Conservation (phyloP, 2,888 invertebrate genomes). For the Macroteleia sp. region DNA sequence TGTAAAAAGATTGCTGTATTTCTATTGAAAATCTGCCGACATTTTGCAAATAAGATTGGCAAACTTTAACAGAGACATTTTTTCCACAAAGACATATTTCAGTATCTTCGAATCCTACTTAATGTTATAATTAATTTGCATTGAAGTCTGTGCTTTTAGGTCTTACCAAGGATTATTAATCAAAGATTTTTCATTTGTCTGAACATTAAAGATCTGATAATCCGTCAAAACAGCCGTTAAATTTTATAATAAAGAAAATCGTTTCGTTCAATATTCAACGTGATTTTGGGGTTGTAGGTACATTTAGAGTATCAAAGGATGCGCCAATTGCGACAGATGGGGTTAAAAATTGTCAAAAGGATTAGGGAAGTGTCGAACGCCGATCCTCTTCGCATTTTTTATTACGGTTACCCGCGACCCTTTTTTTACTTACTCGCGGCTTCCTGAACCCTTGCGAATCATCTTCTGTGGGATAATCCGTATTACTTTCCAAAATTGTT, state of each 20-base stretch:
- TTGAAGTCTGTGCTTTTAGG: no score
- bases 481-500: conserved; percentile 70
- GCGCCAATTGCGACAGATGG: conserved; percentile 82
- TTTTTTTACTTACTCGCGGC: conserved; percentile 64
- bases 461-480: conserved; percentile 66
- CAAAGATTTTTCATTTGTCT: conserved; percentile 24
- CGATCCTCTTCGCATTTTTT: conserved; percentile 79
- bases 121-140: no score
- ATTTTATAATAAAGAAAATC: conserved; percentile 49
- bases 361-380: conserved; percentile 81
- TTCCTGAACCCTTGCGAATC: conserved; percentile 59
- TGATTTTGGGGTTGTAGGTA: conserved; percentile 50
- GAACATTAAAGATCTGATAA: conserved; percentile 23
- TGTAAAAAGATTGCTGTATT: no score
- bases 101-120: no score
- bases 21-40: no score
- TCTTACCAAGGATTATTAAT: conserved; percentile 3
- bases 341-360: conserved; percentile 84
- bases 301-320: conserved; percentile 68
- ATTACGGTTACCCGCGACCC: conserved; percentile 76
- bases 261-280: conserved; percentile 47
- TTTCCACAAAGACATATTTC: no score
- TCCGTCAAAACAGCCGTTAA: conserved; percentile 45
- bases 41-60: no score
- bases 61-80: no score